Conservation (phyloP, 2,797 vertebrate species). For the Sandelia bainsii region DNA sequence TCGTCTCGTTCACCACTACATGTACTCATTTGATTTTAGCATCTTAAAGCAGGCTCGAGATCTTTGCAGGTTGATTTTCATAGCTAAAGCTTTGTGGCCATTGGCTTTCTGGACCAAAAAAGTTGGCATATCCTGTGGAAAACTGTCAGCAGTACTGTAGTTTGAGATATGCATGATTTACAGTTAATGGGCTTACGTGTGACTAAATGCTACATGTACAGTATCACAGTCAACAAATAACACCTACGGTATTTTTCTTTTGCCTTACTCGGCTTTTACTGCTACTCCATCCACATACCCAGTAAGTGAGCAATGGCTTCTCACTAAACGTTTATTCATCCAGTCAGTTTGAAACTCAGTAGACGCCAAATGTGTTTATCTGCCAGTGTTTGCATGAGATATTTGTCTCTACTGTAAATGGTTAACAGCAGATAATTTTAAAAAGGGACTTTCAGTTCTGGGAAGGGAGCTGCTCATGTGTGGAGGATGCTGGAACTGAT, state of each 20-base stretch:
- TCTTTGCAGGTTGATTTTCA: not conserved
- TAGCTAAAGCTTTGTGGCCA: not conserved
- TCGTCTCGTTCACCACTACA: too few species aligned
- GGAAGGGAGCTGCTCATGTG: conserved; percentile 58
- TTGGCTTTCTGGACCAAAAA: not conserved
- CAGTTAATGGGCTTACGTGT: not conserved
- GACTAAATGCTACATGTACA: too few species aligned
- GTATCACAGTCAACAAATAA: not conserved
- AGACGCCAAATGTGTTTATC: not conserved
- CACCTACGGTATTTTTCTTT: not conserved
- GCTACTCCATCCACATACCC: not conserved
- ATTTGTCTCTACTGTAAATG: conserved; percentile 16
- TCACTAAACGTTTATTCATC: not conserved
- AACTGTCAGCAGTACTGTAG: not conserved
- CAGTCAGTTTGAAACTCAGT: not conserved
- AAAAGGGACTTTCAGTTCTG: conserved; percentile 53
- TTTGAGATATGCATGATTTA: not conserved
- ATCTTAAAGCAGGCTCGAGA: too few species aligned
- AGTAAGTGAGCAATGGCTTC: not conserved
- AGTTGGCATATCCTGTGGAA: not conserved
- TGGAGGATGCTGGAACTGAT: conserved; percentile 68
- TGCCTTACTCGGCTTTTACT: not conserved
- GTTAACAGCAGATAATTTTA: conserved; percentile 32
- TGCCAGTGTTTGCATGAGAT: not conserved
- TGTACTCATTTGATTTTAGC: too few species aligned